These are phyloP conservation scores for Etheostoma cragini DNA, from an alignment of 2,113 vertebrate species.

Conservation along the genomic window DNA sequence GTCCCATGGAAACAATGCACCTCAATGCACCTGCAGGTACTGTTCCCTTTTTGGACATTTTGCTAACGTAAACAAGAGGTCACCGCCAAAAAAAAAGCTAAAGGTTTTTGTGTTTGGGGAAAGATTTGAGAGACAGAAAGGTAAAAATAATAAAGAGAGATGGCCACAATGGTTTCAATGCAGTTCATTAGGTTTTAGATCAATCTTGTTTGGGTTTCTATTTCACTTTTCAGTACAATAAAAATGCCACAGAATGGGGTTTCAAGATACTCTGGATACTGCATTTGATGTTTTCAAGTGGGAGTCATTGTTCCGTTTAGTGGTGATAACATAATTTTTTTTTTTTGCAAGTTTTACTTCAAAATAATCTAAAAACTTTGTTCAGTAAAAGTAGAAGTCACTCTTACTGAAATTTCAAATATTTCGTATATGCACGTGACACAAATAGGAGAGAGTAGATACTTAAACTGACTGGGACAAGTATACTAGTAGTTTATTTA, in stretches of 20 bases:
- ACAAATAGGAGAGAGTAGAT: neutral
- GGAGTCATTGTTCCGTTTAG: neutral
- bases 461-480: neutral
- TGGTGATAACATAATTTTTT: neutral
- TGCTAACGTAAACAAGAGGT: neutral
- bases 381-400: neutral
- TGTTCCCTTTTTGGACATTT: neutral
- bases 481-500: neutral
- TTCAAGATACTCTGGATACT: too few species aligned
- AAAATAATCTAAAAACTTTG: neutral
- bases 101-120: neutral
- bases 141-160: too few species aligned
- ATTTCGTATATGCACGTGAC: too few species aligned
- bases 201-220: neutral
- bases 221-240: neutral
- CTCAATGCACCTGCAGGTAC: slow-evolving; percentile 91
- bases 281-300: too few species aligned
- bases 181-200: neutral
- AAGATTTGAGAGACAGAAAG: neutral
- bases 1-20: slow-evolving; percentile 98
- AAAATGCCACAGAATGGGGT: neutral
- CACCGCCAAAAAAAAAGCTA: neutral
- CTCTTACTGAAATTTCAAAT: too few species aligned
- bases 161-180: neutral
- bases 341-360: too few species aligned